Percentiles rank a stretch among this genome's conserved stretches.
These are phyloP conservation scores for Perdita meconis DNA, from an alignment of 2,888 invertebrate species.

Conservation along the genomic window DNA sequence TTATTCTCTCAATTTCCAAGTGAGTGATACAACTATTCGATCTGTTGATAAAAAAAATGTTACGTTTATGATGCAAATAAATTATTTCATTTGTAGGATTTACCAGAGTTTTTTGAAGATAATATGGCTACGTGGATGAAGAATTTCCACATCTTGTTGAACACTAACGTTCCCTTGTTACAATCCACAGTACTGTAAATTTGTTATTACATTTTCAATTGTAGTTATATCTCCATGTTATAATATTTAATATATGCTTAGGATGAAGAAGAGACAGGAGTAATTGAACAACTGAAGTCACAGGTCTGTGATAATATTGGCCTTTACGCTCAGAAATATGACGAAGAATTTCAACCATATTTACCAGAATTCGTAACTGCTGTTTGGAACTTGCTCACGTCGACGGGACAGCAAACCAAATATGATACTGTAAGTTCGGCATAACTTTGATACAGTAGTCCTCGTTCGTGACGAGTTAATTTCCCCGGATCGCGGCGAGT, in stretches of 20 bases:
- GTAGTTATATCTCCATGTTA: constrained; percentile 36
- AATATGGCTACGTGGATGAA: constrained; percentile 98
- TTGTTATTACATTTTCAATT: constrained; percentile 29
- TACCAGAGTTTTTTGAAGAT: constrained; percentile 99
- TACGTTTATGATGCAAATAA: neutral
- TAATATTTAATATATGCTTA: constrained; percentile 79
- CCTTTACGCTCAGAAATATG: constrained; percentile 98
- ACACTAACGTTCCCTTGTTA: constrained; percentile 90
- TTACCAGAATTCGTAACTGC: constrained; percentile 97
- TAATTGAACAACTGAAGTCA: constrained; percentile 95
- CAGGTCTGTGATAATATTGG: constrained; percentile 98
- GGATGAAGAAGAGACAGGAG: constrained; percentile 94
- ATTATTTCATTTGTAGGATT: constrained; percentile 86
- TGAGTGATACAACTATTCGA: constrained; percentile 74
- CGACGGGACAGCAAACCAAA: constrained; percentile 93
- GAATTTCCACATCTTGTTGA: constrained; percentile 93
- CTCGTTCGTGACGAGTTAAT: no score
- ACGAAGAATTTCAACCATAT: constrained; percentile 97
- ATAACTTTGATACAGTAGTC: no score
- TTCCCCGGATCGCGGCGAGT: no score
- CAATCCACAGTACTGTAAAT: constrained; percentile 85
- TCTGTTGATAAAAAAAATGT: neutral
- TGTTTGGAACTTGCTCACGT: constrained; percentile 95
- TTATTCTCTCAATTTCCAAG: constrained; percentile 97
- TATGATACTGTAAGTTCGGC: constrained; percentile 95